Base-by-base conservation (phyloP, 2,888 invertebrate genomes). In the Coleophora flavipennella region DNA sequence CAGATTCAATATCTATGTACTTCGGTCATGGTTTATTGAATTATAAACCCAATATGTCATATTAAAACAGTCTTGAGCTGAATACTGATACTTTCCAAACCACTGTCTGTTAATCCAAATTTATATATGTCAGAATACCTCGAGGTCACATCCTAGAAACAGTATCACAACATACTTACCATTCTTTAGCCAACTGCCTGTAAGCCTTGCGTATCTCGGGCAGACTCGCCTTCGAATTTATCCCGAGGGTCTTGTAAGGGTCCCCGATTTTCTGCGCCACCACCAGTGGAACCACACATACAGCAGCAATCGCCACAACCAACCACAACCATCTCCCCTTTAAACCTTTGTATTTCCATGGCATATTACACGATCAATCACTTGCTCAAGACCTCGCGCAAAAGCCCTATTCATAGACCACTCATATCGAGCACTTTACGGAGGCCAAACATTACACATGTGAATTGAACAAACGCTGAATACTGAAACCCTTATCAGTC, bases 191-290 rank as follows among this genome's bases (percentile, higher is more conserved):
- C 49, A 96, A 85, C 67, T 92, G 90, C 66, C 93, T 95, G 67
- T 97, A 97, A 3, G 96, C 93, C 69, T 91, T 92, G 50, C 95
- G 89, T 52, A 97, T 95, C 58, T 97, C 96, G 49, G 90, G 89
- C 33, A 89, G 67, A n/a, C 90, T 87, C 8, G 96, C 92, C 57
- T 89, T 87, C 53, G 88, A 88, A 53, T 88, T 87, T 34, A 97
- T 86, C 7, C 94, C 95, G 44, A 97, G 86, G 61, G 93, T 91
- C 73, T 91, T 88, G 73, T 96, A 96, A 6, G 96, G 96, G 85
- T 96, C 92, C 74, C 88, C 87, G 60, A 88, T 81, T 49, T 87
- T 80, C 58, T 81, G 81, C n/a, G 75, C 68, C 8, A 57, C 46
- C 12, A 67, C 53, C 39, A 76, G 42, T 32, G 67, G 58, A 40